phyloP scores from a whole-genome alignment of 2,888 invertebrate species.

The Lydus trimaculatus region DNA sequence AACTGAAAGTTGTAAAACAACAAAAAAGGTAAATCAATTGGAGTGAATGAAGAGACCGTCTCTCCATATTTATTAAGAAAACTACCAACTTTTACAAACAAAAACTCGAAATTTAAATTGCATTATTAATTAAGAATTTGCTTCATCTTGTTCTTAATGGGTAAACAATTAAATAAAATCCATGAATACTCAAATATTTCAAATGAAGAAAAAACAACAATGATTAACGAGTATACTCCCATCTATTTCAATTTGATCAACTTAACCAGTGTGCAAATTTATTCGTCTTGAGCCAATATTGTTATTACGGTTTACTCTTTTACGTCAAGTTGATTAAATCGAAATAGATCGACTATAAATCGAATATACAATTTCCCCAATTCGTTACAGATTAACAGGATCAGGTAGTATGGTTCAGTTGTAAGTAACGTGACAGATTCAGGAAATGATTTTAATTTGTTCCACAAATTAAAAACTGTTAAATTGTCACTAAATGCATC shows the following conservation, averaged over 20 bases:
- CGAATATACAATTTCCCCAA: slow-evolving; percentile 25
- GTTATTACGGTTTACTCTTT: neutral
- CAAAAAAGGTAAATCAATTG: slow-evolving; percentile 19
- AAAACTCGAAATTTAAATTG: neutral
- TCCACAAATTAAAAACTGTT: slow-evolving; percentile 28
- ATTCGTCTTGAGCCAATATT: too few relatives aligned
- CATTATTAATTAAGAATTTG: neutral
- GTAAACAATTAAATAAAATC: too few relatives aligned
- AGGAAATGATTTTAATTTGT: slow-evolving; percentile 37
- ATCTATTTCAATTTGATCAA: too few relatives aligned
- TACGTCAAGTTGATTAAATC: neutral
- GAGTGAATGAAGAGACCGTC: neutral
- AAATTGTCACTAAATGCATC: slow-evolving; percentile 16
- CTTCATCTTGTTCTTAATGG: neutral
- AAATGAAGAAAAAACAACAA: too few relatives aligned
- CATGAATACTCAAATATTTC: too few relatives aligned
- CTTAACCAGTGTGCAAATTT: too few relatives aligned
- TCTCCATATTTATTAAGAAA: neutral
- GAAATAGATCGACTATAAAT: slow-evolving; percentile 23
- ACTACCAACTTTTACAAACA: neutral
- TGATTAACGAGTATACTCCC: too few relatives aligned
- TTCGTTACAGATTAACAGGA: slow-evolving; percentile 33
- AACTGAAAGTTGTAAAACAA: slow-evolving; percentile 10
- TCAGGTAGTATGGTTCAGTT: slow-evolving; percentile 35
- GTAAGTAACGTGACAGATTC: slow-evolving; percentile 34